Evolutionary conservation across 2,113 vertebrate genomes (phyloP), one percentile per base, ranked within the genome.

Genomic region (Cyprinodon tularosa): DNA sequence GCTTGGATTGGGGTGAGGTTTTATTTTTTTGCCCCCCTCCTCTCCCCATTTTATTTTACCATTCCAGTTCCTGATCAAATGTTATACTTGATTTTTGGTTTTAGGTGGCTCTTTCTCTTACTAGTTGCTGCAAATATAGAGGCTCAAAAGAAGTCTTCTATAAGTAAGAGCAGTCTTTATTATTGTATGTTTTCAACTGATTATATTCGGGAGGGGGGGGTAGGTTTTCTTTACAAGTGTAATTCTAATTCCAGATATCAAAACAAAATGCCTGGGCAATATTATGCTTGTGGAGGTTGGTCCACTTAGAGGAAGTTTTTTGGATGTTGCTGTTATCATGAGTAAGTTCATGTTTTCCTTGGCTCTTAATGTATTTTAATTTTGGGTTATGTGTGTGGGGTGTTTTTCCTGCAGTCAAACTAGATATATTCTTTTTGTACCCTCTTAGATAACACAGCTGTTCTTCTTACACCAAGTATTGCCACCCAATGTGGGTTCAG

Each of bases 401-500:
- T 29, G 1, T 29, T 29, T 29, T 29, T 29, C 29, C 1, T 1
- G 29, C 29, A 29, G 29, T 29, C 29, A 29, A 29, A 29, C 29
- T 29, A 29, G 29, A 29, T 29, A 29, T 29, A 29, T 29, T 4
- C 3, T 11, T 14, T 10, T 0, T 42, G 29, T 4, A 11, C 12
- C 11, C 20, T 76, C 76, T 72, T 77, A 95, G 94, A 93, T 81
- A 87, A 91, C 65, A 71, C 89, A 1, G 37, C 60, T n/a, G 13
- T 85, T n/a, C 38, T 66, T 20, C 39, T 95, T 2, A 92, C 90
- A 0, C 59, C 70, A 2, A 66, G 29, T 12, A 17, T 95, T 69
- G 91, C 93, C 0, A 76, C 84, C 3, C 87, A 86, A 73, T 95
- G 94, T 82, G 94, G 94, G 60, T 93, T 93, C 78, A 93, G 91